Percentiles rank a stretch among this genome's conserved stretches.
Conservation (phyloP, 2,888 invertebrate species). For the Dryobotodes eremita region DNA sequence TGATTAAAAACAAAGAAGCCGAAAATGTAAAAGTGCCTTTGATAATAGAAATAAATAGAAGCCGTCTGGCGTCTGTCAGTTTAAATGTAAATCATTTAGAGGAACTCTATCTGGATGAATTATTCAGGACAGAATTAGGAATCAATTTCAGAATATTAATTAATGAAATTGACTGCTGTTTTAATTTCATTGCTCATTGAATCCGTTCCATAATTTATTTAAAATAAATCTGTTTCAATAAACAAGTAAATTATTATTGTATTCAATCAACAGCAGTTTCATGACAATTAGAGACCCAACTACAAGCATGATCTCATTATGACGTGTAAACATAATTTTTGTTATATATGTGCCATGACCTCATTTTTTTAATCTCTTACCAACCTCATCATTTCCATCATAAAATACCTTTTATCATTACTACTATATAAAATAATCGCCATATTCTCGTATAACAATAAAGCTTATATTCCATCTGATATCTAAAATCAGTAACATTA, state of each 20-base stretch:
- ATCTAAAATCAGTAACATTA: slow-evolving; percentile 57
- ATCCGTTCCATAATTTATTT: slow-evolving; percentile 29
- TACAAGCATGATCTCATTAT: neutral
- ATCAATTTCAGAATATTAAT: slow-evolving; percentile 59
- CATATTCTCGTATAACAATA: slow-evolving; percentile 30
- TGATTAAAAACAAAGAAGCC: neutral
- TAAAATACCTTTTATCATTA: slow-evolving; percentile 37
- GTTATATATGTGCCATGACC: slow-evolving; percentile 3
- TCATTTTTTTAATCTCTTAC: slow-evolving; percentile 32
- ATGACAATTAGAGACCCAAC: neutral
- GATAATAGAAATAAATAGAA: neutral
- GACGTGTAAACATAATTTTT: neutral
- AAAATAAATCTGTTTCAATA: neutral
- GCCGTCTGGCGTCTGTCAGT: neutral
- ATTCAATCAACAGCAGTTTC: neutral
- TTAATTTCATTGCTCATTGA: slow-evolving; percentile 37
- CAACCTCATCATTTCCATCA: slow-evolving; percentile 24
- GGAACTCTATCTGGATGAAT: slow-evolving; percentile 46
- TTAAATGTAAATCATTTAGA: slow-evolving; percentile 40
- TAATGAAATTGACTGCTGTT: slow-evolving; percentile 49
- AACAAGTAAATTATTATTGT: neutral
- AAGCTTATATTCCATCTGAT: slow-evolving; percentile 29
- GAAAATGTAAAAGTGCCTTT: neutral
- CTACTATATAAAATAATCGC: slow-evolving; percentile 38
- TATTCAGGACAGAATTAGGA: slow-evolving; percentile 52